Conservation (phyloP, 2,113 vertebrate genomes). For the Zapornia atra region DNA sequence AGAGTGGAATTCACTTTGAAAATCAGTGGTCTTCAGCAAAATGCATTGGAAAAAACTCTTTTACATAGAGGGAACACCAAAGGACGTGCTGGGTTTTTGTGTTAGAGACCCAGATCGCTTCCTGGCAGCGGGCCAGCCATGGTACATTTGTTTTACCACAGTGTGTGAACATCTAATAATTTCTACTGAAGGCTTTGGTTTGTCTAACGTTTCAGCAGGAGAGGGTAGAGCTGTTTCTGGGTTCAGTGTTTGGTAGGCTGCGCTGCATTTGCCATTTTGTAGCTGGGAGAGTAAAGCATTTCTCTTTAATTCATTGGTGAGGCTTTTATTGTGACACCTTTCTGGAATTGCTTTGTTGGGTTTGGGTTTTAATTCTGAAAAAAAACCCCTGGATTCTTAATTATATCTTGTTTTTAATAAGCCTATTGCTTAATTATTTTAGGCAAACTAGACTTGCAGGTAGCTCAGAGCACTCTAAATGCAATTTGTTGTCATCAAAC, state of each 20-base stretch:
- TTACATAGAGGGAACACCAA: background rate
- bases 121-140: background rate
- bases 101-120: background rate
- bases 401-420: constrained; percentile 10
- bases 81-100: background rate
- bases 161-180: background rate
- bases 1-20: background rate
- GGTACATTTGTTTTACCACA: background rate
- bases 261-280: background rate
- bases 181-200: background rate
- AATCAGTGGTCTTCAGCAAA: background rate
- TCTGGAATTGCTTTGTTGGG: background rate
- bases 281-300: background rate
- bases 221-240: background rate
- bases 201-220: background rate
- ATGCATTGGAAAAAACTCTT: background rate
- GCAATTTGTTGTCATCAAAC: constrained; percentile 35
- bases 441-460: background rate
- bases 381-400: background rate
- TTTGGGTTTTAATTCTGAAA: background rate
- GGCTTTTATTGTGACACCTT: background rate
- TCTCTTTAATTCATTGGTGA: background rate
- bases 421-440: constrained; percentile 11
- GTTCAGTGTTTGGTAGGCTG: background rate
- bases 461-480: constrained; percentile 4